These are phyloP conservation scores for Crepidodera aurea DNA, from an alignment of 2,888 invertebrate species.

Conservation along the genomic window DNA sequence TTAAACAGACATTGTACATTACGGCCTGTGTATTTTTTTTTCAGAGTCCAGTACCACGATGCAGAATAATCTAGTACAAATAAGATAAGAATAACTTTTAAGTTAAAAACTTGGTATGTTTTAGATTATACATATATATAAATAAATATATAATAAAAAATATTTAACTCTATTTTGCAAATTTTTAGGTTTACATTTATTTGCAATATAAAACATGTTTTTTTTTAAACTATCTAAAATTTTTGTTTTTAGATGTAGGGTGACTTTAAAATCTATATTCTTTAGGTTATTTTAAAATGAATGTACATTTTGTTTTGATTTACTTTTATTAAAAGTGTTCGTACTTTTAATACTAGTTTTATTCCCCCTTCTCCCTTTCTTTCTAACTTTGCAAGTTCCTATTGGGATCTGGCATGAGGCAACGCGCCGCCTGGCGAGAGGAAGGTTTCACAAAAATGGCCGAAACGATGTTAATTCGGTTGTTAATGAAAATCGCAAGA, in stretches of 20 bases:
- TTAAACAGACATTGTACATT: too few relatives aligned
- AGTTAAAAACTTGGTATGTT: constrained; percentile 21
- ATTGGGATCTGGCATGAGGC: too few relatives aligned
- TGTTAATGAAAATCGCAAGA: too few relatives aligned
- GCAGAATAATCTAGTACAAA: constrained; percentile 51
- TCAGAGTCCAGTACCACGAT: constrained; percentile 56
- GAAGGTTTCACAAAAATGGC: too few relatives aligned
- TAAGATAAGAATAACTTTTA: background rate
- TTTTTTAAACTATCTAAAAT: background rate
- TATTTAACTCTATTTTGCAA: background rate
- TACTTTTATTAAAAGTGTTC: background rate
- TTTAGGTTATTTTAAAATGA: background rate
- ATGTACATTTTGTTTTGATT: background rate
- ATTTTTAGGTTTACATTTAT: background rate
- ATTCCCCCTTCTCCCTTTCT: too few relatives aligned
- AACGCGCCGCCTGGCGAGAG: too few relatives aligned
- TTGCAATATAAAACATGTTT: background rate
- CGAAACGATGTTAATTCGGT: too few relatives aligned
- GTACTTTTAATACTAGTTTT: background rate
- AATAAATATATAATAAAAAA: background rate
- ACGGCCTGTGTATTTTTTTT: too few relatives aligned
- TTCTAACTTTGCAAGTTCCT: too few relatives aligned
- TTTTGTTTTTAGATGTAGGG: background rate
- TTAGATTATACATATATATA: background rate
- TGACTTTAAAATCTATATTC: background rate